phyloP scores from a whole-genome alignment of 35 echinoderm and acorn worm species.

The Ophioderma brevispina region DNA sequence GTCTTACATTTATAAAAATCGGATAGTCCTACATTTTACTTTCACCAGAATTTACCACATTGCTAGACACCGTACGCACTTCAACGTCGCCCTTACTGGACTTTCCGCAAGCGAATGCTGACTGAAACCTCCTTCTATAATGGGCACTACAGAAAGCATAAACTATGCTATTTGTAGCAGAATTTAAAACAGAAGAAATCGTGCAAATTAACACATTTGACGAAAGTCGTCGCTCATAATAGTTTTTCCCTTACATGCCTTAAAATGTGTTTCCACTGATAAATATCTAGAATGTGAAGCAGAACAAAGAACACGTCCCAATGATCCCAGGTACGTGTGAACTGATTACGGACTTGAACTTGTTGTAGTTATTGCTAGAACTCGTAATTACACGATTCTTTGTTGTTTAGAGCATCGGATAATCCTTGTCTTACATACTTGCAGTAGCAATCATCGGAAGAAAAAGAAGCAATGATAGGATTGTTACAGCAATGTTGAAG shows the following conservation, averaged over 20 bases:
- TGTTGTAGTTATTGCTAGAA: background rate
- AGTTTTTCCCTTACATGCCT: background rate
- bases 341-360: background rate
- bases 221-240: background rate
- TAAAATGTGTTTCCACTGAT: background rate
- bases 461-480: background rate
- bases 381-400: background rate
- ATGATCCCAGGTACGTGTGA: background rate
- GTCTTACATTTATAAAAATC: no score
- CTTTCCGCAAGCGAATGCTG: no score
- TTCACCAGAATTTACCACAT: no score
- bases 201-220: background rate
- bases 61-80: no score
- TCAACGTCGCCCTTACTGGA: no score
- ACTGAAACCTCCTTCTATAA: no score
- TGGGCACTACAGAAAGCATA: no score
- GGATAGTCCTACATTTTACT: no score
- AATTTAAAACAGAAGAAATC: no score
- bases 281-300: background rate
- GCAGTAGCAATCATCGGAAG: background rate
- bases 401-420: background rate
- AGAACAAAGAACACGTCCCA: background rate
- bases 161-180: no score
- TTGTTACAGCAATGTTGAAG: background rate
- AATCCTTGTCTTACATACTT: background rate